Evolutionary conservation across 1,140 invertebrate species (phyloP), one percentile per base, ranked within the genome.

Genomic region (Hormaphis cornu): DNA sequence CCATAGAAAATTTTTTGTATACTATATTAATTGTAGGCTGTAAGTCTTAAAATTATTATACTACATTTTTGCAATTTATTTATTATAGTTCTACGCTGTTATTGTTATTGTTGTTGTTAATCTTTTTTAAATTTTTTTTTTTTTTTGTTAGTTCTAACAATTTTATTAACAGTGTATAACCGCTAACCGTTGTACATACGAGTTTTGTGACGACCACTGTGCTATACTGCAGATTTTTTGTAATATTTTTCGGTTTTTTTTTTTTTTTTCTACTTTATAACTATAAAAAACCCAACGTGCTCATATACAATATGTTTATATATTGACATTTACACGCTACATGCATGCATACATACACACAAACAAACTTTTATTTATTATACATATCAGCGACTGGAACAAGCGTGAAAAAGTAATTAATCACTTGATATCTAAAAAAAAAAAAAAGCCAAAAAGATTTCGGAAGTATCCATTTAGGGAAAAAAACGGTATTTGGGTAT

Each of bases 101-200:
- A 37, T 58, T 66, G 59, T 66, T 66, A 63, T 63, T 63, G 59
- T 66, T 66, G 42, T 66, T 66, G 59, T 66, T 66, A 66, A 66
- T 66, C 18, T 26, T 66, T 66, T n/a, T n/a, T n/a, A n/a, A n/a
- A n/a, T n/a, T n/a, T n/a, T n/a, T n/a, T n/a, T n/a, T n/a, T n/a
- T n/a, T n/a, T 48, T 66, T 66, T 66, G 37, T 50, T 66, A 66
- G 42, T 66, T 66, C 42, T 59, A 30, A 48, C 42, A 63, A 30
- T 16, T 48, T 22, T 28, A 66, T 16, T 8, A 56, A 35, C 33
- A 56, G 33, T 56, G 54, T 37, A 37, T 20, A 22, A 56, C 26
- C 8, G 50, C 30, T 53, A 35, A 56, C n/a, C 22, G 53, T 30
- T 35, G 35, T 56, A 35, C 12, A 20, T 35, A 35, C 6, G 30